phyloP scores from a whole-genome alignment of 2,797 vertebrate genomes.

The Dipus sagitta region DNA sequence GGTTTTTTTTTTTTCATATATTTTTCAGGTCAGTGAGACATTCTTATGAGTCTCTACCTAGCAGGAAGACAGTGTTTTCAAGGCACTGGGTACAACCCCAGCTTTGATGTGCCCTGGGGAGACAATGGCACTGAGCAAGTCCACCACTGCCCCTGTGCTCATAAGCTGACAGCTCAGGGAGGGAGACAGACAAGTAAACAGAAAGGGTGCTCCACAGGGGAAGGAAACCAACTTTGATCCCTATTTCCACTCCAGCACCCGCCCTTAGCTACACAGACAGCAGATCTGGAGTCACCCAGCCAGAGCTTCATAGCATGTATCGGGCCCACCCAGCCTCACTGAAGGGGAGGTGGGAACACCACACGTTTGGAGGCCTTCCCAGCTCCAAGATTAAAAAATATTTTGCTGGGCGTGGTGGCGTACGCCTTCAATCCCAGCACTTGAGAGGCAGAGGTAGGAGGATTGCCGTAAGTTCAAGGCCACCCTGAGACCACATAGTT shows the following conservation, averaged over 20 bases:
- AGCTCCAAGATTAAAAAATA: not conserved
- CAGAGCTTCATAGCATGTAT: not conserved
- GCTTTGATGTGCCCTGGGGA: conserved; percentile 35
- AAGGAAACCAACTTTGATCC: conserved; percentile 64
- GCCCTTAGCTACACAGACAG: conserved; percentile 6
- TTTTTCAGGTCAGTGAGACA: not conserved
- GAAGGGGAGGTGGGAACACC: not conserved
- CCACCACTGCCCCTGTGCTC: not conserved
- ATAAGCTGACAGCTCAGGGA: not conserved
- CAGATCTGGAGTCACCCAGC: not conserved
- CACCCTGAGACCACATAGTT: no score
- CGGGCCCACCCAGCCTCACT: not conserved
- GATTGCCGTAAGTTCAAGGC: no score
- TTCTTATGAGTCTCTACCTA: not conserved
- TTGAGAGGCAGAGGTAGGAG: no score
- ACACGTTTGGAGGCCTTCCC: not conserved
- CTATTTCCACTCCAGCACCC: conserved; percentile 47
- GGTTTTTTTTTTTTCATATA: not conserved
- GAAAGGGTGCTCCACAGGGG: not conserved
- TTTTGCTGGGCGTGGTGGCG: not conserved
- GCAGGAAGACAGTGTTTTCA: not conserved
- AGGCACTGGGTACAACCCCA: not conserved
- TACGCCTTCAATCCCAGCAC: no score
- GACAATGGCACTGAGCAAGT: not conserved
- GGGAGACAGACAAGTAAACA: conserved; percentile 49